These are phyloP conservation scores for Polyergus mexicanus DNA, from an alignment of 1,140 invertebrate species.

Conservation along the genomic window DNA sequence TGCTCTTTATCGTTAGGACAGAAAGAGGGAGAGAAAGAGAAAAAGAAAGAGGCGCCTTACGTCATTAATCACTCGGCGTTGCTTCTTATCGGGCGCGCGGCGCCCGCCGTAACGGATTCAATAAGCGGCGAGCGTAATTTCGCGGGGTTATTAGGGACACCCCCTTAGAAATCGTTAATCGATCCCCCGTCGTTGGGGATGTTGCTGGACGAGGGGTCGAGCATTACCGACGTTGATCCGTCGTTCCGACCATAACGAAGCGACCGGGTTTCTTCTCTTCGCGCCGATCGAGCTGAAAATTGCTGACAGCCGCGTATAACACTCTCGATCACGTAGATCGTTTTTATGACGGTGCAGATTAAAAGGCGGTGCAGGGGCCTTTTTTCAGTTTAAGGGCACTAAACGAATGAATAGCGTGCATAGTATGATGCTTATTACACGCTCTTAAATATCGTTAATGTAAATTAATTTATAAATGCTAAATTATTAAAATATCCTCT, in stretches of 20 bases:
- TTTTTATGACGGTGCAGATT: slow-evolving; percentile 53
- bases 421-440: not conserved
- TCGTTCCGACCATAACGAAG: slow-evolving; percentile 6
- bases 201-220: slow-evolving; percentile 1
- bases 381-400: slow-evolving; percentile 37
- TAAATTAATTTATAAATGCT: slow-evolving; percentile 10
- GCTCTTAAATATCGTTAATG: slow-evolving; percentile 18
- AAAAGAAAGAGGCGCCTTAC: slow-evolving; percentile 42
- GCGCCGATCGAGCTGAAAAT: slow-evolving; percentile 63
- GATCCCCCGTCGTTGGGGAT: slow-evolving; percentile 45
- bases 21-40: not conserved
- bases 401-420: slow-evolving; percentile 28
- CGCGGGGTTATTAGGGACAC: slow-evolving; percentile 71
- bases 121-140: slow-evolving; percentile 74
- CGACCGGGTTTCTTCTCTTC: slow-evolving; percentile 54
- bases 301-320: slow-evolving; percentile 45
- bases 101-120: slow-evolving; percentile 69
- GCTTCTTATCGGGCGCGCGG: slow-evolving; percentile 70
- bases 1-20: slow-evolving; percentile 1
- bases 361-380: slow-evolving; percentile 18
- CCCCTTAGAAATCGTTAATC: slow-evolving; percentile 73
- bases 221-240: slow-evolving; percentile 36
- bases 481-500: slow-evolving; percentile 7
- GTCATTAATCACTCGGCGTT: slow-evolving; percentile 73
- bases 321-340: slow-evolving; percentile 51